These are phyloP conservation scores for Zapus hudsonius DNA, from an alignment of 2,113 vertebrate species.

Conservation along the genomic window DNA sequence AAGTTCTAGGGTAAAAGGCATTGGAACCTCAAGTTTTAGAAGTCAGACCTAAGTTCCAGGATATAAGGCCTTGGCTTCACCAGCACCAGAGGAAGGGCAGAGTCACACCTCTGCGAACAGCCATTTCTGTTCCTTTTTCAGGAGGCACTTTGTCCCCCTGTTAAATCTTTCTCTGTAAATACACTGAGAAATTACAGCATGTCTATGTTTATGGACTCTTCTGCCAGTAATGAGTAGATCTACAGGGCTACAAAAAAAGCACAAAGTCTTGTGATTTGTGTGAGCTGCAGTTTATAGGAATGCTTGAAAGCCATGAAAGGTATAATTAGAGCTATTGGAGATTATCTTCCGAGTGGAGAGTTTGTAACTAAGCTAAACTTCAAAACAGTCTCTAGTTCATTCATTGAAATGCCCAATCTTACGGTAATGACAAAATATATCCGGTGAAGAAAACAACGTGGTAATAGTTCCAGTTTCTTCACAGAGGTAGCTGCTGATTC, in stretches of 20 bases:
- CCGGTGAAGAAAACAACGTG: neutral
- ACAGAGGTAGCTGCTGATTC: neutral
- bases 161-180: neutral
- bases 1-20: neutral
- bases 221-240: neutral
- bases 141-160: neutral
- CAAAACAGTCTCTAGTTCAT: slow-evolving; percentile 18
- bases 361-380: slow-evolving; percentile 5
- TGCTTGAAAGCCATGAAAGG: neutral
- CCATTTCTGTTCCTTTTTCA: neutral
- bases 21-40: neutral
- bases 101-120: neutral
- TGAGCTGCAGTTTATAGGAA: neutral
- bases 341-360: neutral
- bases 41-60: too few relatives aligned
- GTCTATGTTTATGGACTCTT: neutral
- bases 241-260: neutral
- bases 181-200: neutral
- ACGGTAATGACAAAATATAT: neutral
- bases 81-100: neutral
- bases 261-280: neutral
- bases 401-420: neutral
- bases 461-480: slow-evolving; percentile 7
- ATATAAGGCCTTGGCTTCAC: neutral
- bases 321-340: slow-evolving; percentile 17